Evolutionary conservation across 2,888 invertebrate species (phyloP).

Genomic region (Mellilla xanthometata): DNA sequence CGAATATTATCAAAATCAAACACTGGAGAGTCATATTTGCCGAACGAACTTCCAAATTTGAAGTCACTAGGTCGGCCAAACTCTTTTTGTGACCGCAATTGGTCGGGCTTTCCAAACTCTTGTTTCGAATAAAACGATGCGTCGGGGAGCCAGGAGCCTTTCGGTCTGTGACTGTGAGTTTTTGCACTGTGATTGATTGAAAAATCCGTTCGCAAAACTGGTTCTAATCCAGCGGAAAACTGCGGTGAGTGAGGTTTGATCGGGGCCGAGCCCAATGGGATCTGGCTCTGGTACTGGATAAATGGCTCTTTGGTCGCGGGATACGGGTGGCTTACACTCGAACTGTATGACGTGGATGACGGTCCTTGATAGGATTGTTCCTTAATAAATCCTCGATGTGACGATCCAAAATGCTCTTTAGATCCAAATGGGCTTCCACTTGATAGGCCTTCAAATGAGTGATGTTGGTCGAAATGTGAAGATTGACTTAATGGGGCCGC

Average conservation of each 20-base stretch:
- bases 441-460: constrained; percentile 1
- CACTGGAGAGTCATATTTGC: constrained; percentile 22
- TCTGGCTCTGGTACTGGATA: constrained; percentile 15
- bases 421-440: background rate
- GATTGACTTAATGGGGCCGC: background rate
- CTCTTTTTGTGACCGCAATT: constrained; percentile 10
- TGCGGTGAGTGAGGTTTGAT: constrained; percentile 23
- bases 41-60: constrained; percentile 28
- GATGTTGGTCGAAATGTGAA: background rate
- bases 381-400: background rate
- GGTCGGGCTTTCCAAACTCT: constrained; percentile 25
- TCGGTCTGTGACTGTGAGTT: constrained; percentile 42
- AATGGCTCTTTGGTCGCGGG: constrained; percentile 4
- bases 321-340: constrained; percentile 3
- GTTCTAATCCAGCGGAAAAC: constrained; percentile 25
- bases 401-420: too few relatives aligned
- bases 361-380: background rate
- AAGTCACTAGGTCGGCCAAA: constrained; percentile 23
- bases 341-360: background rate
- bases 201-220: constrained; percentile 34
- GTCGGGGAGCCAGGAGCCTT: constrained; percentile 41
- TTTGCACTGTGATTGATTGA: constrained; percentile 37
- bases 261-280: constrained; percentile 27
- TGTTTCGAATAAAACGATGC: constrained; percentile 45
- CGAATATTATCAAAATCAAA: constrained; percentile 39